Conservation (phyloP, 2,888 invertebrate genomes). For the Exocentrus adspersus region DNA sequence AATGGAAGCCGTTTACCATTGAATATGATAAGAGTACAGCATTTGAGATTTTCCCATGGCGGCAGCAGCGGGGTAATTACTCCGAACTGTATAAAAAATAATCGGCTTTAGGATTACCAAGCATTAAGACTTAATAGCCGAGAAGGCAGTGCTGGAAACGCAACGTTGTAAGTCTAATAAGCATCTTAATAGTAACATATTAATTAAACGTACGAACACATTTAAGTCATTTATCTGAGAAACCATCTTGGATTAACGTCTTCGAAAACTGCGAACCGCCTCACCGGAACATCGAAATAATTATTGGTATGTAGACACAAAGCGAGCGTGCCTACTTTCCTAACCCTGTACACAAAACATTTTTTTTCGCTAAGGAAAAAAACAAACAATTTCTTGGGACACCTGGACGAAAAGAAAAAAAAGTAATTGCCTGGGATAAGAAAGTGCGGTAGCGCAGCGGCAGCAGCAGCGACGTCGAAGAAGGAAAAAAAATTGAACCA, state of each 20-base stretch:
- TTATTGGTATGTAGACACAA: background rate
- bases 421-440: background rate
- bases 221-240: background rate
- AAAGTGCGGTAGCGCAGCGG: background rate
- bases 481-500: background rate
- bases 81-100: no score
- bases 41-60: no score
- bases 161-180: background rate
- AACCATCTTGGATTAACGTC: background rate
- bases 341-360: background rate
- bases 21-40: no score
- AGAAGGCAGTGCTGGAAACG: background rate
- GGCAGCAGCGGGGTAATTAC: background rate
- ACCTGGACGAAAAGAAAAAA: background rate
- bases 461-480: no score
- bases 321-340: no score
- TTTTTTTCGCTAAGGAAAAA: background rate
- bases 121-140: background rate
- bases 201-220: background rate
- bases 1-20: background rate
- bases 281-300: background rate
- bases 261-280: background rate
- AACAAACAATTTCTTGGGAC: background rate
- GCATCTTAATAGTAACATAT: background rate
- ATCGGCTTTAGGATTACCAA: background rate